Percentiles rank a stretch among this genome's conserved stretches.
Evolutionary conservation across 2,113 vertebrate species (phyloP).

Genomic region (Carassius carassius): DNA sequence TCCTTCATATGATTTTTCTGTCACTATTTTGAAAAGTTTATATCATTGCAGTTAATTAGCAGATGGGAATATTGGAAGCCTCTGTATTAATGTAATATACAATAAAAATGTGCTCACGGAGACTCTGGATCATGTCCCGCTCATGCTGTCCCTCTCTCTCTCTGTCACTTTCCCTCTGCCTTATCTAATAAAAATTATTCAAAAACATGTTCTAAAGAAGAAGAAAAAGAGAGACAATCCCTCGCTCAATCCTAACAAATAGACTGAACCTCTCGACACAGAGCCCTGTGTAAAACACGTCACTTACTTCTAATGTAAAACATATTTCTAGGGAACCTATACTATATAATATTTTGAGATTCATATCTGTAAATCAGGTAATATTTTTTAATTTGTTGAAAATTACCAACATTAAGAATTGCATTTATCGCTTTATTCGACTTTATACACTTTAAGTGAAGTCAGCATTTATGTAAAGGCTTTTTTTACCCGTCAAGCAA

Average conservation of each 20-base stretch:
- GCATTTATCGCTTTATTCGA: neutral
- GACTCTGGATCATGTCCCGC: neutral
- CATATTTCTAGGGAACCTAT: neutral
- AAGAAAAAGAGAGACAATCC: neutral
- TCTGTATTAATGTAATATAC: neutral
- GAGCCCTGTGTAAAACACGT: neutral
- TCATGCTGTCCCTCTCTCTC: neutral
- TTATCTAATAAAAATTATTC: neutral
- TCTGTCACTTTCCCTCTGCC: neutral
- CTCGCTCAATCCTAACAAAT: neutral
- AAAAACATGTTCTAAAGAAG: too few species aligned
- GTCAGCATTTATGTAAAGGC: neutral
- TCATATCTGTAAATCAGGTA: neutral
- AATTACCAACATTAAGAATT: neutral
- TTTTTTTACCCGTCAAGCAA: neutral
- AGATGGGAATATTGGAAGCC: neutral
- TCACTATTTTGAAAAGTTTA: neutral
- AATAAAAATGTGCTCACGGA: neutral
- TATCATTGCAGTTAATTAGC: neutral
- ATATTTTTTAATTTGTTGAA: neutral
- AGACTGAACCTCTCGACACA: neutral
- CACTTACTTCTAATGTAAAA: neutral
- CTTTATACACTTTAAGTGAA: neutral
- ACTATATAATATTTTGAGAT: neutral
- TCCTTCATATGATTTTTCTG: too few species aligned